These are phyloP conservation scores for Tetheella fluctuosa DNA, from an alignment of 2,888 invertebrate species.

Conservation along the genomic window DNA sequence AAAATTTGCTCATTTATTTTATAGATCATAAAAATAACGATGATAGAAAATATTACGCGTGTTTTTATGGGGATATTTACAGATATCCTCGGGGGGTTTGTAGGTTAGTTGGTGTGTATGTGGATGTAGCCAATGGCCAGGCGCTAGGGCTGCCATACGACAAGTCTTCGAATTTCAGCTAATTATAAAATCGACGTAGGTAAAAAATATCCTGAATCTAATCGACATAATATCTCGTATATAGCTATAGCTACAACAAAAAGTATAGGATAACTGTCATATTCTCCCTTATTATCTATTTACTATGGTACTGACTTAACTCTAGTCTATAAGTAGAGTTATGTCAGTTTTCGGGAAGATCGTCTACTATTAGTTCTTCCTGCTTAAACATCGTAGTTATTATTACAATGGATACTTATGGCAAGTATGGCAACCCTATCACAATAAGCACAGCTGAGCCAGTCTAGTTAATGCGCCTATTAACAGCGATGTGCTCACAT, in stretches of 20 bases:
- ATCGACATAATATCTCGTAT: no score
- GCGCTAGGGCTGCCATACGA: neutral
- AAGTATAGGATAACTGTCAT: no score
- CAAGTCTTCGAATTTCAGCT: neutral
- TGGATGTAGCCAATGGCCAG: constrained; percentile 29
- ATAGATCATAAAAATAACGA: constrained; percentile 36
- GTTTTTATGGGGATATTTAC: constrained; percentile 48
- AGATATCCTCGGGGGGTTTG: constrained; percentile 57
- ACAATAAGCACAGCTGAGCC: constrained; percentile 19
- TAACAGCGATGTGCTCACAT: constrained; percentile 54
- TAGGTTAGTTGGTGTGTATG: constrained; percentile 65
- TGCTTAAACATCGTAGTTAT: neutral
- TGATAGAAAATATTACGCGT: constrained; percentile 38
- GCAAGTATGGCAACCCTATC: neutral
- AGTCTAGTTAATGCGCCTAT: constrained; percentile 58
- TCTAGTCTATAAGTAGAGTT: no score
- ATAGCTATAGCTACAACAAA: no score
- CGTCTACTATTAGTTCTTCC: neutral
- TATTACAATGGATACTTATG: neutral
- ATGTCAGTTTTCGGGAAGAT: neutral
- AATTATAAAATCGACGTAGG: no score
- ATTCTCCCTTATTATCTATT: no score
- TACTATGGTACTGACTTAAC: no score
- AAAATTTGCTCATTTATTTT: constrained; percentile 37
- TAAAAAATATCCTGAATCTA: no score